Conservation (phyloP, 2,888 invertebrate species). For the Fragum sueziense region DNA sequence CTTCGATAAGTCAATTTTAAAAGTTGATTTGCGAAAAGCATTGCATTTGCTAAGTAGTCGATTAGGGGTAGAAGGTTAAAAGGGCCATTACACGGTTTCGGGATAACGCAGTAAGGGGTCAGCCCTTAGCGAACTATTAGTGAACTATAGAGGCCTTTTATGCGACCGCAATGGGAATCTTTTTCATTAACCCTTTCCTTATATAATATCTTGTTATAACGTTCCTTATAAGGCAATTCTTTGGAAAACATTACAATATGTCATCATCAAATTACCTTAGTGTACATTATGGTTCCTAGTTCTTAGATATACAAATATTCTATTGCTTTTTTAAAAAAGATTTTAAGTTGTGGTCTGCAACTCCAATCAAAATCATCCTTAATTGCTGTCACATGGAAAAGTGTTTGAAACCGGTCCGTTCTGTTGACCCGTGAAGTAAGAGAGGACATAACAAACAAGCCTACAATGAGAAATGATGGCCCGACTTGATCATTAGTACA, state of each 20-base stretch:
- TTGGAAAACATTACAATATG: too few relatives aligned
- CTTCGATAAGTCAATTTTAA: too few relatives aligned
- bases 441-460: slow-evolving; percentile 29
- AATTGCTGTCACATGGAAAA: neutral
- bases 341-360: too few relatives aligned
- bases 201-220: neutral
- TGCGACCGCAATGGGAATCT: slow-evolving; percentile 1
- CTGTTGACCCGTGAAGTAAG: slow-evolving; percentile 51
- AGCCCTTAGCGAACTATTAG: slow-evolving; percentile 25
- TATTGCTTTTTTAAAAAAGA: too few relatives aligned
- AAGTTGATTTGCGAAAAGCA: too few relatives aligned
- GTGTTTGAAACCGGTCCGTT: slow-evolving; percentile 23
- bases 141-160: slow-evolving; percentile 20
- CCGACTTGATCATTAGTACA: slow-evolving; percentile 54
- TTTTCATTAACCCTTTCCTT: slow-evolving; percentile 22
- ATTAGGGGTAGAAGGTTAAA: slow-evolving; percentile 1
- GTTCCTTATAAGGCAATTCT: neutral
- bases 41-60: neutral
- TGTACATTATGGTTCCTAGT: too few relatives aligned
- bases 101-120: slow-evolving; percentile 20
- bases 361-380: neutral
- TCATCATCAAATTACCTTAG: too few relatives aligned
- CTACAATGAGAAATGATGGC: slow-evolving; percentile 32
- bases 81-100: slow-evolving; percentile 14
- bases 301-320: too few relatives aligned